These are phyloP conservation scores for Acanthornis magna DNA, from an alignment of 2,797 vertebrate species.

Conservation along the genomic window DNA sequence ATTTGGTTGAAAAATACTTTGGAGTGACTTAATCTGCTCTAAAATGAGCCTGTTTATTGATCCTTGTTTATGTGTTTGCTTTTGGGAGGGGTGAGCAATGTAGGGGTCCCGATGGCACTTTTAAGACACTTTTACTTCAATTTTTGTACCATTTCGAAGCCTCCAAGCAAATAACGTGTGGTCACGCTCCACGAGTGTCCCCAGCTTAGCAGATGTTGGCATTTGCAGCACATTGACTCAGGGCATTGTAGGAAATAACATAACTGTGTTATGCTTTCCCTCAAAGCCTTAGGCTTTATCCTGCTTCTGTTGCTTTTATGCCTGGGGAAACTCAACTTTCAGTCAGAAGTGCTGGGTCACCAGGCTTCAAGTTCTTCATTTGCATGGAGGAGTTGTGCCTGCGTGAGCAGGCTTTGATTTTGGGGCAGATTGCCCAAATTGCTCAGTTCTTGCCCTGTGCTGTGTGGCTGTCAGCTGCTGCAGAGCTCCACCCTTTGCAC, in stretches of 20 bases:
- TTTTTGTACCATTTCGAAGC: neutral
- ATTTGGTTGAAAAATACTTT: neutral
- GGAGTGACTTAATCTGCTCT: neutral
- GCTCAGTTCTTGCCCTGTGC: neutral
- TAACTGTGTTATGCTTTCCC: neutral
- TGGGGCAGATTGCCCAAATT: neutral
- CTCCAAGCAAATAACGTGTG: neutral
- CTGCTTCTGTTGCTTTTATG: neutral
- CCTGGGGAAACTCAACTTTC: neutral
- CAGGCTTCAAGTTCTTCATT: neutral
- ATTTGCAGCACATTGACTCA: neutral
- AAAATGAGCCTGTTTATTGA: neutral
- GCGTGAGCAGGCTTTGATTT: neutral
- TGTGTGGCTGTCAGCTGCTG: neutral
- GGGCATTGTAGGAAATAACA: neutral
- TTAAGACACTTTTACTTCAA: neutral
- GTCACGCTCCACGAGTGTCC: neutral
- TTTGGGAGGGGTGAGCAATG: neutral
- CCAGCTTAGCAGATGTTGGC: neutral
- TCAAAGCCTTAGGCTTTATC: neutral
- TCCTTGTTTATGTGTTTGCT: neutral
- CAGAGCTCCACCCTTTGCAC: rapidly evolving
- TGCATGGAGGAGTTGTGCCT: neutral
- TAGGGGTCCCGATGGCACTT: neutral
- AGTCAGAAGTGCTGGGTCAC: neutral